Base-by-base conservation (phyloP, 2,888 invertebrate genomes). In the Melieria picta region DNA sequence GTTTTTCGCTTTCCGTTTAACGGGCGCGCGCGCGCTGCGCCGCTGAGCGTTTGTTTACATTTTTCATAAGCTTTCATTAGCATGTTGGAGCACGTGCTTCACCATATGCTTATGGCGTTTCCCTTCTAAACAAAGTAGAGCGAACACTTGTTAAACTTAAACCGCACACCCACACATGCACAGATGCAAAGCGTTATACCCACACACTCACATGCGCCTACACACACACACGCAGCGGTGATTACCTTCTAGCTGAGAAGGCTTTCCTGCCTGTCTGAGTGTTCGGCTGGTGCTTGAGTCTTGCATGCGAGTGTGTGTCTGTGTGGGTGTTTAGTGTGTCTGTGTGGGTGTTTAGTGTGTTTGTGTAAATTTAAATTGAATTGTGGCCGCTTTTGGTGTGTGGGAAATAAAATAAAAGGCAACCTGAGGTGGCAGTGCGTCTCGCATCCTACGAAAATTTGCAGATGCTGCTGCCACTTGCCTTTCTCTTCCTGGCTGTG, bases 21-120 rank as follows among this genome's bases (percentile, higher is more conserved):
- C 60, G 52, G 56, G 6, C 50, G 48, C 16, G 16, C 45, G 60
- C 45, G 50, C 52, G 52, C 67, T 52, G 10, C 67, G 16, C 43
- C 61, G 67, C 45, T 67, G 67, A 67, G 60, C 30, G 30, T 60
- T 69, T 69, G 69, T 69, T 69, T 69, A 69, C 69, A 69, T 63
- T 69, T 69, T 69, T 46, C 62, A 62, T 62, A 55, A 62, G 71
- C 66, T 61, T 66, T 66, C 65, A 71, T 71, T 65, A 66, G 66
- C 55, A 66, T 62, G 62, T 62, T 56, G 62, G 56, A 62, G 69
- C 69, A 69, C 69, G 69, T 69, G 69, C 69, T 69, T 69, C 62
- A 60, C 43, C 67, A 69, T 63, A 69, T 69, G 69, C 42, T 66
- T 56, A 45, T 50, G 67, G 60, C 45, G 60, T 50, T 45, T 13